phyloP scores from a whole-genome alignment of 2,888 invertebrate species.

The Trissolcus japonicus region DNA sequence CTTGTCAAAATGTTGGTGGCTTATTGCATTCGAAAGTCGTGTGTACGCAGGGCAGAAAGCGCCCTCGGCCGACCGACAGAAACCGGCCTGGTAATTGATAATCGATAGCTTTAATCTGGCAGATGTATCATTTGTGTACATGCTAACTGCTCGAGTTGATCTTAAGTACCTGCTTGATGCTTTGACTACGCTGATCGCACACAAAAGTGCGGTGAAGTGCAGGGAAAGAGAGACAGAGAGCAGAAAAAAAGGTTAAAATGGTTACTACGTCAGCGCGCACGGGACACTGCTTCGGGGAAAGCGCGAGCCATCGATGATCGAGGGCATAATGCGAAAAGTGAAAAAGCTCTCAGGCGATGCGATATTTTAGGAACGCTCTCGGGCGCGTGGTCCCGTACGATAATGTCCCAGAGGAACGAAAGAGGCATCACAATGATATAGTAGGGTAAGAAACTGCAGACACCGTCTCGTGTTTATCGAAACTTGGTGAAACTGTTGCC shows the following conservation, averaged over 20 bases:
- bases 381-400: slow-evolving; percentile 56
- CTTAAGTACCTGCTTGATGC: slow-evolving; percentile 31
- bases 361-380: slow-evolving; percentile 53
- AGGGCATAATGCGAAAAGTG: slow-evolving; percentile 60
- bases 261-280: slow-evolving; percentile 47
- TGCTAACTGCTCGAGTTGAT: neutral
- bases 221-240: neutral
- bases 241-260: slow-evolving; percentile 44
- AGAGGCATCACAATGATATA: slow-evolving; percentile 55
- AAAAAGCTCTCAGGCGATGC: slow-evolving; percentile 59
- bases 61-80: slow-evolving; percentile 16
- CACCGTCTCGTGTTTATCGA: slow-evolving; percentile 57
- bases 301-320: slow-evolving; percentile 47
- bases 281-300: slow-evolving; percentile 43
- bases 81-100: slow-evolving; percentile 46
- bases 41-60: slow-evolving; percentile 10
- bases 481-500: slow-evolving; percentile 55
- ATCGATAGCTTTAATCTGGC: slow-evolving; percentile 46
- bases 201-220: slow-evolving; percentile 45
- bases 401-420: slow-evolving; percentile 59
- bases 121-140: slow-evolving; percentile 40
- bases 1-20: slow-evolving; percentile 31
- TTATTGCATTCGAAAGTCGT: slow-evolving; percentile 1
- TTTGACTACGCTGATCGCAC: slow-evolving; percentile 44
- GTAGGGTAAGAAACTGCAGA: slow-evolving; percentile 52